Conservation (phyloP, 2,797 vertebrate species). For the Anniella stebbinsi region DNA sequence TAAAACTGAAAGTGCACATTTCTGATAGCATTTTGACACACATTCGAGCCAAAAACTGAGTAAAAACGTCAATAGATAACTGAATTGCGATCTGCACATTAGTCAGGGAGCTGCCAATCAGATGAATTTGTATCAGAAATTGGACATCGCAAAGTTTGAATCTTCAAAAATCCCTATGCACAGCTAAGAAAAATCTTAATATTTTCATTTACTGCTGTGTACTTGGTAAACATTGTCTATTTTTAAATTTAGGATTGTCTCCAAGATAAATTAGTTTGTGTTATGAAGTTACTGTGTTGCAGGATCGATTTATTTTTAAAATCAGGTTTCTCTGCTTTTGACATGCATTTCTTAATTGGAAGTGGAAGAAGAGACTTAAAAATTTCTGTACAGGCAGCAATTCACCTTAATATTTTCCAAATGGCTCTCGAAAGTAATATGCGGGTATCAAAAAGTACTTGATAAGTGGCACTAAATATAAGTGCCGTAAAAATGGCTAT, state of each 20-base stretch:
- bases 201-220: constrained; percentile 27
- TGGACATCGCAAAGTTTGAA: constrained; percentile 23
- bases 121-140: neutral
- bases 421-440: constrained; percentile 73
- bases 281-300: constrained; percentile 50
- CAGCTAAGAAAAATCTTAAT: constrained; percentile 24
- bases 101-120: neutral
- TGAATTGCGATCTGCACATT: neutral
- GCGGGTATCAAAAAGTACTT: constrained; percentile 69
- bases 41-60: neutral
- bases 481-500: constrained; percentile 50
- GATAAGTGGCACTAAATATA: constrained; percentile 65
- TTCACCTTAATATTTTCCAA: constrained; percentile 68
- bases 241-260: constrained; percentile 57
- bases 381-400: constrained; percentile 64
- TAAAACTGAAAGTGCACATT: neutral
- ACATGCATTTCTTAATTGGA: constrained; percentile 65
- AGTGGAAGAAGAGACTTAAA: constrained; percentile 64
- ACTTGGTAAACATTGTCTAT: constrained; percentile 29
- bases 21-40: neutral
- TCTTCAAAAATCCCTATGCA: neutral
- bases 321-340: constrained; percentile 57
- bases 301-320: constrained; percentile 54
- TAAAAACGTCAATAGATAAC: neutral
- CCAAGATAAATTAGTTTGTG: constrained; percentile 42